phyloP scores from a whole-genome alignment of 2,888 invertebrate species.

The Dyspetes luteomarginatus region DNA sequence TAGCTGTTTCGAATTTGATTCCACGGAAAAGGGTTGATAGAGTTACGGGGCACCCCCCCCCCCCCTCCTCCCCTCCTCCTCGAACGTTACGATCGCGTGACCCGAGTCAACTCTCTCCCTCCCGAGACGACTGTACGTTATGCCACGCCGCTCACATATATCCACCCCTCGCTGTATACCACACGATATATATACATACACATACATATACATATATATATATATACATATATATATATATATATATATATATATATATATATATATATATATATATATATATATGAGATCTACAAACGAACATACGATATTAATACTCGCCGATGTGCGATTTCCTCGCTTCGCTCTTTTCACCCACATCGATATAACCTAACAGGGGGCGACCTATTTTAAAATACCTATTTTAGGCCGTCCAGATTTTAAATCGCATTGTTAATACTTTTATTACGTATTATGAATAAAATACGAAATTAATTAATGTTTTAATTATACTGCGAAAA shows the following conservation, averaged over 20 bases:
- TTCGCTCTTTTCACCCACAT: background rate
- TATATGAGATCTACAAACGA: slow-evolving; percentile 49
- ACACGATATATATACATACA: slow-evolving; percentile 6
- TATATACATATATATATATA: too few relatives aligned
- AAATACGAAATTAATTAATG: too few relatives aligned
- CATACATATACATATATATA: too few relatives aligned
- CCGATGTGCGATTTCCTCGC: slow-evolving; percentile 35
- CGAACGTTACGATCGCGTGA: slow-evolving; percentile 79
- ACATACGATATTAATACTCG: slow-evolving; percentile 47
- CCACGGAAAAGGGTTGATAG: slow-evolving; percentile 81
- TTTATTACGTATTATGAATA: too few relatives aligned
- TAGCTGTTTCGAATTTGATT: slow-evolving; percentile 78
- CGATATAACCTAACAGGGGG: slow-evolving; percentile 5
- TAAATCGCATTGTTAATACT: background rate
- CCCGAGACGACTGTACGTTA: slow-evolving; percentile 62
- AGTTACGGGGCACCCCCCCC: slow-evolving; percentile 48
- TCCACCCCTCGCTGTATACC: slow-evolving; percentile 43
- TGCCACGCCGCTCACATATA: slow-evolving; percentile 6
- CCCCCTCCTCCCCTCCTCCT: slow-evolving; percentile 57
- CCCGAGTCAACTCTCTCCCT: slow-evolving; percentile 74
- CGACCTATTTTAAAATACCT: slow-evolving; percentile 19
- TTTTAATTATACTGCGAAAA: background rate
- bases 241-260: too few relatives aligned
- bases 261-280: too few relatives aligned
- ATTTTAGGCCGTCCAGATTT: background rate